Percentiles rank a stretch among this genome's conserved stretches.
phyloP scores from a whole-genome alignment of 2,113 vertebrate species.

The Lampris megalopsis region DNA sequence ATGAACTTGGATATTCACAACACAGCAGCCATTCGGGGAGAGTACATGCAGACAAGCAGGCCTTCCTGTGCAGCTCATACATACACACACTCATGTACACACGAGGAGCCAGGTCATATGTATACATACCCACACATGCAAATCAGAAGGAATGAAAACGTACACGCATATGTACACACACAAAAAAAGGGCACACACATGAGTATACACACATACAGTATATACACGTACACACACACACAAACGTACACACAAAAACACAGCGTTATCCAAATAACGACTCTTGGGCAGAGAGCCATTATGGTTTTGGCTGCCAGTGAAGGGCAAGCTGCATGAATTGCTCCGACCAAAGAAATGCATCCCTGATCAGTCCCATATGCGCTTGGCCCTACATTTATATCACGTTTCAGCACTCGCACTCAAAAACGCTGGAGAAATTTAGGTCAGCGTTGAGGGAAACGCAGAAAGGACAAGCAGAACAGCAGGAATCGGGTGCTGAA shows the following conservation, averaged over 20 bases:
- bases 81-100: conserved; percentile 54
- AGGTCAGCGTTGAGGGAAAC: conserved; percentile 69
- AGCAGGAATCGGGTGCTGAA: conserved; percentile 64
- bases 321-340: conserved; percentile 82
- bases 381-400: conserved; percentile 78
- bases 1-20: conserved; percentile 25
- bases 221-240: conserved; percentile 14
- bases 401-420: conserved; percentile 73
- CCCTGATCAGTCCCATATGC: conserved; percentile 84
- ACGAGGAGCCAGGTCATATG: conserved; percentile 47
- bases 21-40: conserved; percentile 36
- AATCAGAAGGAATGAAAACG: conserved; percentile 22
- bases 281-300: conserved; percentile 70
- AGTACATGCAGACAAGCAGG: conserved; percentile 48
- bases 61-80: conserved; percentile 23
- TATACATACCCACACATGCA: conserved; percentile 55
- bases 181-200: conserved; percentile 12
- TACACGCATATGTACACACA: conserved; percentile 18
- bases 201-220: not conserved
- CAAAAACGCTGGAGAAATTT: conserved; percentile 67
- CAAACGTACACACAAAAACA: conserved; percentile 33
- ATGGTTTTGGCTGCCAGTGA: conserved; percentile 78
- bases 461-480: conserved; percentile 62
- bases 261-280: conserved; percentile 72
- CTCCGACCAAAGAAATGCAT: conserved; percentile 81